These are phyloP conservation scores for Chrysaora quinquecirrha DNA, from an alignment of 30 jellyfish, hydroid and myxozoan genomes.

Conservation along the genomic window DNA sequence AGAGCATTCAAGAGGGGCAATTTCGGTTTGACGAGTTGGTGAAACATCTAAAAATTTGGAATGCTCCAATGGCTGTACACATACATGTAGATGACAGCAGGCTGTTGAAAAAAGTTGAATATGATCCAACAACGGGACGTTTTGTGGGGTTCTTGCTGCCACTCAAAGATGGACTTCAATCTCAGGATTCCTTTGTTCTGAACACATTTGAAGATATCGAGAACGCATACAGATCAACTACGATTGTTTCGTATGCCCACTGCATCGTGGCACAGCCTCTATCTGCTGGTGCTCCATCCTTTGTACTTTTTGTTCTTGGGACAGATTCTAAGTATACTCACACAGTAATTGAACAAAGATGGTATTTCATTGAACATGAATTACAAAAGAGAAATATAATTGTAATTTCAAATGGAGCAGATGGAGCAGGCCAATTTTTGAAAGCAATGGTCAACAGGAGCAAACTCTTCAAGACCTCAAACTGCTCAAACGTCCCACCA, in stretches of 20 bases:
- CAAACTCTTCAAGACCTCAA: conserved; percentile 1
- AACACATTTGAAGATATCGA: background rate
- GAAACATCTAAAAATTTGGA: conserved; percentile 8
- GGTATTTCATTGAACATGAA: background rate
- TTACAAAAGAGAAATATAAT: background rate
- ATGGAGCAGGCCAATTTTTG: conserved; percentile 26
- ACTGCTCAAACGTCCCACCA: background rate
- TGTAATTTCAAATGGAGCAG: conserved; percentile 17
- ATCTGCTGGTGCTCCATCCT: conserved; percentile 26
- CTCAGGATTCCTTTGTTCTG: background rate
- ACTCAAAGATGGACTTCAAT: conserved; percentile 9
- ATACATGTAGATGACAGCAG: conserved; percentile 4
- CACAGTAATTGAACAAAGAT: conserved; percentile 5
- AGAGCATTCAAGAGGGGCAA: conserved; percentile 3
- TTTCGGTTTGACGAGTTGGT: background rate
- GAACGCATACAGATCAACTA: background rate
- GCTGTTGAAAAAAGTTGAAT: conserved; percentile 9
- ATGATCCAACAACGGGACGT: conserved; percentile 13
- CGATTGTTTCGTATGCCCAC: conserved; percentile 13
- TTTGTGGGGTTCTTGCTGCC: conserved; percentile 16
- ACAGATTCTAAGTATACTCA: conserved; percentile 16
- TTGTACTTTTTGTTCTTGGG: conserved; percentile 18
- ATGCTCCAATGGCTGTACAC: conserved; percentile 5
- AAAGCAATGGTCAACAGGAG: conserved; percentile 2
- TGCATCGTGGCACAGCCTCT: conserved; percentile 21